Evolutionary conservation across 35 echinoderm and acorn worm species (phyloP).

Genomic region (Holothuria glaberrima): DNA sequence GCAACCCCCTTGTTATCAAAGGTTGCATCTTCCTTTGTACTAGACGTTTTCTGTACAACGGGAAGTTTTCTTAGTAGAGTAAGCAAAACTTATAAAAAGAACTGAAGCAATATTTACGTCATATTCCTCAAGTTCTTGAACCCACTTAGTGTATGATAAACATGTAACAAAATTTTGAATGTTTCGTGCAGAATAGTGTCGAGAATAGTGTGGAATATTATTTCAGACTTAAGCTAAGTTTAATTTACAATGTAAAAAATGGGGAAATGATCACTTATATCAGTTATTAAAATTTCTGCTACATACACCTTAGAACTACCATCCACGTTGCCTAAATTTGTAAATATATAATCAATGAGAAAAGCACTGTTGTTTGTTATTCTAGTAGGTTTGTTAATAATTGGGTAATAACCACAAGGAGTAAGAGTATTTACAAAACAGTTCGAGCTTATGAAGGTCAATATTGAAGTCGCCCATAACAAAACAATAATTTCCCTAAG

Average conservation of each 20-base stretch:
- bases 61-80: neutral
- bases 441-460: neutral
- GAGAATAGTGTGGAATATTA: neutral
- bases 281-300: neutral
- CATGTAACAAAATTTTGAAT: neutral
- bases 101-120: neutral
- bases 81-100: too few species aligned
- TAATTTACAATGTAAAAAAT: neutral
- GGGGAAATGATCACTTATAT: constrained; percentile 15
- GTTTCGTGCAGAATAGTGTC: neutral
- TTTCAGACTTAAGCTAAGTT: neutral
- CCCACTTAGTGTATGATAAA: neutral
- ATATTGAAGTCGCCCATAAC: neutral
- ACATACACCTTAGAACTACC: constrained; percentile 1
- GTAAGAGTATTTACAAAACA: neutral
- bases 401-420: neutral
- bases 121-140: neutral
- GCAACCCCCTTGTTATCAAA: neutral
- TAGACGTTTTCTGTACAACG: neutral
- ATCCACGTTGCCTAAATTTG: neutral
- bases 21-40: neutral
- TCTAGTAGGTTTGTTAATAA: neutral
- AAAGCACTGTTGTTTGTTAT: neutral
- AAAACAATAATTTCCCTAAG: neutral
- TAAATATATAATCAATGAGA: neutral